These are phyloP conservation scores for Paraescarpia echinospica DNA, from an alignment of 1,140 invertebrate species.

Conservation along the genomic window DNA sequence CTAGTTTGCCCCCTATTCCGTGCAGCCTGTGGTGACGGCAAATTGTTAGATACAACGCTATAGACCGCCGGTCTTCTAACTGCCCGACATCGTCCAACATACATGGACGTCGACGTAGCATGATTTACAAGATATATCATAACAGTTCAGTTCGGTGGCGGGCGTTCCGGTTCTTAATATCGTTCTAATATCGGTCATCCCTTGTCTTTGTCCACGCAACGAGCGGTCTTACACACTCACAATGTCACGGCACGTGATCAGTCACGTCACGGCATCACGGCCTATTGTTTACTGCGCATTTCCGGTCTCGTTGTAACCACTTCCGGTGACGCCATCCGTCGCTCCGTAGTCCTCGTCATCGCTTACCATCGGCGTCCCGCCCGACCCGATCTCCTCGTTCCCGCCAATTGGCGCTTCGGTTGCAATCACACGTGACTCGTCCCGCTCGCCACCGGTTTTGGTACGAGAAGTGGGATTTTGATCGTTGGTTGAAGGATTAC, in stretches of 20 bases:
- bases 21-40: background rate
- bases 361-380: background rate
- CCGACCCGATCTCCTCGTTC: background rate
- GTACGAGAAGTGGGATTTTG: background rate
- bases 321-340: background rate
- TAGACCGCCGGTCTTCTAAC: background rate
- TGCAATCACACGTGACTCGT: background rate
- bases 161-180: background rate
- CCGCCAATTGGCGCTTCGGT: background rate
- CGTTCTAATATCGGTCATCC: background rate
- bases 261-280: background rate
- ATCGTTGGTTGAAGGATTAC: background rate
- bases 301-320: constrained; percentile 3
- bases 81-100: background rate
- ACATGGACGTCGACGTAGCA: too few relatives aligned
- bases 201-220: background rate
- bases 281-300: background rate
- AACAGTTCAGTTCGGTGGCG: background rate
- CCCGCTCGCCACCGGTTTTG: background rate
- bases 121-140: background rate
- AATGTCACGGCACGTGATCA: background rate
- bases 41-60: background rate
- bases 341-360: background rate
- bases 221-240: background rate
- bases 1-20: background rate